A percentile compares a stretch with the other conserved stretches of the same genome.
Evolutionary conservation across 2,888 invertebrate species (phyloP).

Genomic region (Epinotia nisella): DNA sequence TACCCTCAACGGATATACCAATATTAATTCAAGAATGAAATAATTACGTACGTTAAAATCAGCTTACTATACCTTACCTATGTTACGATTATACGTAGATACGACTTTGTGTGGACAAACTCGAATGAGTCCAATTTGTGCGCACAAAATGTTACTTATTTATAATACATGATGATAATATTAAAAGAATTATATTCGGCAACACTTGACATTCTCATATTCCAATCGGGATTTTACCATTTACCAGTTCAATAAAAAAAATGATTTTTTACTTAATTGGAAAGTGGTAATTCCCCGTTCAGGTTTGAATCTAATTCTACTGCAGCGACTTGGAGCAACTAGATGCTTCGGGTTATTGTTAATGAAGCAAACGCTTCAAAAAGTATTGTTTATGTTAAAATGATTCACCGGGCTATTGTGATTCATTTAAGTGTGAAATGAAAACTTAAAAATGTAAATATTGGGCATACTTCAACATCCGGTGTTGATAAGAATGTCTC

Average conservation of each 20-base stretch:
- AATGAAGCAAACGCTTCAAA: constrained; percentile 55
- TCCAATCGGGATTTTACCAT: constrained; percentile 58
- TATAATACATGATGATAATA: constrained; percentile 82
- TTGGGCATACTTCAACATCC: constrained; percentile 76
- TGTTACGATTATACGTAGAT: constrained; percentile 76
- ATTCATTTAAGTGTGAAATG: constrained; percentile 57
- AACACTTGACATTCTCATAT: constrained; percentile 82
- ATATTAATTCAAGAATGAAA: constrained; percentile 83
- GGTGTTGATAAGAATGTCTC: constrained; percentile 75
- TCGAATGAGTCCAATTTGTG: constrained; percentile 52
- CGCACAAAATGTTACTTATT: constrained; percentile 70
- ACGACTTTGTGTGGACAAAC: constrained; percentile 63
- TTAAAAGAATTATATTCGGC: constrained; percentile 83
- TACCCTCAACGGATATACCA: constrained; percentile 55
- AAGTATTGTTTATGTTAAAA: constrained; percentile 65
- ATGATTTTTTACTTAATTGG: constrained; percentile 26
- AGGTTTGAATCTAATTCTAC: constrained; percentile 69
- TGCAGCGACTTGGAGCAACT: constrained; percentile 68
- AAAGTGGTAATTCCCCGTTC: constrained; percentile 55
- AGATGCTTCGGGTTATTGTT: constrained; percentile 57
- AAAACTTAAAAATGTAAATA: constrained; percentile 65
- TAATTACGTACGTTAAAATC: constrained; percentile 83
- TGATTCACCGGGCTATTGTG: constrained; percentile 80
- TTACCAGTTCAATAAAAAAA: constrained; percentile 52
- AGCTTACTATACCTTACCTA: constrained; percentile 83